Conservation (phyloP, 2,797 vertebrate species). For the Phataginus tricuspis region DNA sequence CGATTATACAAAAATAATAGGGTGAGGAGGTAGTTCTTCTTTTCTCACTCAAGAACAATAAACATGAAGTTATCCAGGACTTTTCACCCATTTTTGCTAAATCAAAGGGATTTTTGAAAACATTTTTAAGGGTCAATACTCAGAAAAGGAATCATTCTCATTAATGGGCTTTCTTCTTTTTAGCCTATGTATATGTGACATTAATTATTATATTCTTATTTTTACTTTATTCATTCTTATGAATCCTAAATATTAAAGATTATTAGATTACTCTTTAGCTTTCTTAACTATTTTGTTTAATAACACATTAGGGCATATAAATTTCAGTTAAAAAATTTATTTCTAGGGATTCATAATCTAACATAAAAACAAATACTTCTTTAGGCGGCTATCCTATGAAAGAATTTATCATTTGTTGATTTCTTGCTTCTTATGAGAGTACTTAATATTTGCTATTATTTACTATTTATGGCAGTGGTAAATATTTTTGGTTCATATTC, state of each 20-base stretch:
- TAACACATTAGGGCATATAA: neutral
- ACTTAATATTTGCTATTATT: neutral
- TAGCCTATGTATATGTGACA: neutral
- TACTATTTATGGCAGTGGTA: slow-evolving; percentile 7
- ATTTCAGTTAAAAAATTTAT: slow-evolving; percentile 38
- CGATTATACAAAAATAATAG: neutral
- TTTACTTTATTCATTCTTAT: slow-evolving; percentile 13
- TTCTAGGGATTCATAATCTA: slow-evolving; percentile 1
- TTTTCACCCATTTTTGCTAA: slow-evolving; percentile 20
- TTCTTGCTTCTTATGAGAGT: neutral
- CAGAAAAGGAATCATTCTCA: neutral
- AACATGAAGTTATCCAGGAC: neutral
- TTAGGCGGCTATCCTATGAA: neutral
- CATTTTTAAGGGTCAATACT: neutral
- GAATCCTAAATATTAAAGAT: slow-evolving; percentile 55
- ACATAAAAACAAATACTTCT: neutral
- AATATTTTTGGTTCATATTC: slow-evolving; percentile 2
- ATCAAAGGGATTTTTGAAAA: slow-evolving; percentile 20
- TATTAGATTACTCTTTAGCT: neutral
- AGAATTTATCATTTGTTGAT: neutral
- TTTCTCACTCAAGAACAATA: neutral
- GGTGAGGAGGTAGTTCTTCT: neutral
- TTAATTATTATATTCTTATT: neutral
- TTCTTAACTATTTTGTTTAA: neutral
- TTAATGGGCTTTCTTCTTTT: neutral